Evolutionary conservation across 30 jellyfish, hydroid and myxozoan genomes (phyloP), one percentile per base, ranked within the genome.

Genomic region (Nemopilema nomurai): DNA sequence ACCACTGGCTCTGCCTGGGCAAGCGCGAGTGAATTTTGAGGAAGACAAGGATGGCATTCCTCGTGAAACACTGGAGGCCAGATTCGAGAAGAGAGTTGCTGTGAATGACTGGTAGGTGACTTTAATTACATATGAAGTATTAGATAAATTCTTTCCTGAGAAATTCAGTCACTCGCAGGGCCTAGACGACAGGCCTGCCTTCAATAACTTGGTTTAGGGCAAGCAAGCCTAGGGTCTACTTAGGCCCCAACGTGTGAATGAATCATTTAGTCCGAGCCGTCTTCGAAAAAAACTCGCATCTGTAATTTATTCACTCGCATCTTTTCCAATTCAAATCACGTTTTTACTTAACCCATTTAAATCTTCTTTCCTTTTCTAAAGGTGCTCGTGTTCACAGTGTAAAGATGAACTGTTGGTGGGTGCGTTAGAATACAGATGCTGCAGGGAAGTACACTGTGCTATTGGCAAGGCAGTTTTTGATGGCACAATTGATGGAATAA

Each of bases 381-480:
- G 85, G 79, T 71, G 91, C 71, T 19, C 79, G n/a, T 83, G 85
- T 53, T 20, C 70, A 69, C 50, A 50, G 1, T 83, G 78, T 52
- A 31, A 67, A 69, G 73, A n/a, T 26, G 85, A 83, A 26, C 23
- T 30, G 74, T 72, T 80, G 82, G 82, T 22, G 8, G 67, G 65
- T 26, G 29, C 83, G 3, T 20, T 57, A 18, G 90, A 80, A 64
- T 21, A 80, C 29, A 17, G 75, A n/a, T 80, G 90, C 67, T 80
- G 90, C 82, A 63, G 90, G 41, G 90, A 67, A 51, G 82, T 80
- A 1, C 29, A 26, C 67, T 24, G 68, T 17, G 85, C 85, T 1
- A 25, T 57, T 0, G 85, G 84, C 21, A 69, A 82, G 64, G 74
- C 67, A 18, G 62, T 33, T 24, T 82, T 69, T 22, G 85, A 70